Evolutionary conservation across 64 coral and sea anemone genomes (phyloP), one percentile per base, ranked within the genome.

Genomic region (Trachythela sp.): DNA sequence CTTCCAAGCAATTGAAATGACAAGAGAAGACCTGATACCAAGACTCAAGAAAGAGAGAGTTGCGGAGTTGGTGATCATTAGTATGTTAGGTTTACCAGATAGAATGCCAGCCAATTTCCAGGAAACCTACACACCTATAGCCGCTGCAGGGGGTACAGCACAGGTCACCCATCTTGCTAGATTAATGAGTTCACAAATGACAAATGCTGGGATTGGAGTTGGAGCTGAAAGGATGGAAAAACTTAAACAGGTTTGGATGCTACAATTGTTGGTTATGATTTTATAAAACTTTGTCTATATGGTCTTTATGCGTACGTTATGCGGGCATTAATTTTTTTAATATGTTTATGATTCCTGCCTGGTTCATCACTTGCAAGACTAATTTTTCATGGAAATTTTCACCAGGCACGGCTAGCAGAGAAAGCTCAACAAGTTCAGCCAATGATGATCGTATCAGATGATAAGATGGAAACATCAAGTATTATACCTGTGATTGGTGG

Each of bases 101-200:
- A 87, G 86, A 24, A 24, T 99, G 31, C 96, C 96, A 2, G 92
- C 96, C 0, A 90, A 95, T 87, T 99, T 99, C 29, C 94, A 94
- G 40, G 94, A 94, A 51, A 99, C 96, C 1, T 99, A 95, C 93
- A 99, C 96, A 22, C 96, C 96, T 22, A 99, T 99, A 43, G 96
- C 96, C 2, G 96, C 96, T 29, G 96, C 96, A 58, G 96, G 96
- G 0, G 93, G 96, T 2, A 90, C 90, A 15, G 93, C 96, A 0
- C 96, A 99, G 39, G 96, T 99, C 7, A 89, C 92, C 27, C 96
- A 99, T 93, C 91, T 99, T 13, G 93, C 96, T 13, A 85, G 96
- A 13, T 91, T 99, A 39, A 33, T 99, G 14, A 91, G 93, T 42
- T 91, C 96, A 22, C 96, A 99, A 83, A 99, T 99, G 96, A 99